Base-by-base conservation (phyloP, 92 coral and sea anemone genomes). In the Epizoanthus illoricatus region DNA sequence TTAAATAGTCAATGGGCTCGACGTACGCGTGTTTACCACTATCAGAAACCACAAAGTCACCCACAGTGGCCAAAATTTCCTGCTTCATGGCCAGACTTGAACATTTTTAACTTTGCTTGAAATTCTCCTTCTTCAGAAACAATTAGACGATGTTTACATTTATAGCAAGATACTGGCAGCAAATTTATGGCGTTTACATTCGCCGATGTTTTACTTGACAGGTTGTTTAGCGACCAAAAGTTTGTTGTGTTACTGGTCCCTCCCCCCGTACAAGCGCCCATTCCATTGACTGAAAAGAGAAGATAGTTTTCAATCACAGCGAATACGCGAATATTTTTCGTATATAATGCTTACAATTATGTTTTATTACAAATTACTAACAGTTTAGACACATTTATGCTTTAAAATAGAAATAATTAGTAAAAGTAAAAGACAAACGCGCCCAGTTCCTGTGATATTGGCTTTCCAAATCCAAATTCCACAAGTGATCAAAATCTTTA, bases 391-490 rank as follows among this genome's bases (percentile, higher is more conserved):
- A 67, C 5, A 15, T 67, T 33, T 36, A 67, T 67, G 3, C n/a
- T 36, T 67, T 13, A 33, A 4, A 10, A 5, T 36, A 67, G 3
- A 43, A 33, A 6, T 3, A 2, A 9, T 33, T 36, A 5, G 5
- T 4, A 13, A 5, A 67, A 39, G 40, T 16, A 7, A 17, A 33
- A 12, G 0, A 2, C 55, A 47, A 1, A 47, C 41, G 15, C 24
- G 0, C 13, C 2, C 17, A 23, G 39, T 67, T 67, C 21, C 49
- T 33, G 72, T 67, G 72, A 67, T 67, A 67, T 36, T 67, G 57
- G 49, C 59, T 71, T 45, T 41, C 56, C 49, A 17, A 17, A 28
- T 42, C 75, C 16, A 71, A 71, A 71, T 71, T 71, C 75, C 75
- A 71, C 58, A 1, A 45, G 33, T 71, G 75, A 71, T 71, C 75